Evolutionary conservation across 1,140 invertebrate species (phyloP).

Genomic region (Tetraneura akinire): DNA sequence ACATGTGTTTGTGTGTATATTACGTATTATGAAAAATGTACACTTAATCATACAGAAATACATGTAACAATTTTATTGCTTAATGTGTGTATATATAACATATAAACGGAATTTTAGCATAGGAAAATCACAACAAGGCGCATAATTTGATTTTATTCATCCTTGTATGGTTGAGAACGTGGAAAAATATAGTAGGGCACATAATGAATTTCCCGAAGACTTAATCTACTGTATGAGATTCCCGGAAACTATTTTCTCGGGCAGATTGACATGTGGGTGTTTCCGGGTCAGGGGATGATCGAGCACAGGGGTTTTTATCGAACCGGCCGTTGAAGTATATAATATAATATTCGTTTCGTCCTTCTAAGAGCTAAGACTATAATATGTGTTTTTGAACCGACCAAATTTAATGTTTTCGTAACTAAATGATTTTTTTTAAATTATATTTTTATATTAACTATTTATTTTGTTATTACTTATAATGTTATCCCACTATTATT

Average conservation of each 20-base stretch:
- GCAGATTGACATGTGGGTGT: neutral
- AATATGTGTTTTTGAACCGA: neutral
- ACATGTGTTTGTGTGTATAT: no score
- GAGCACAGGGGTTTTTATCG: slow-evolving; percentile 13
- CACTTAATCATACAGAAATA: no score
- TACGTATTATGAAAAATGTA: neutral
- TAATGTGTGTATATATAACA: neutral
- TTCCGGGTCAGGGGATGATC: neutral
- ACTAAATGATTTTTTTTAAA: no score
- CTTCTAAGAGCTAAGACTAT: neutral
- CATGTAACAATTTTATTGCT: neutral
- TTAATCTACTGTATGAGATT: neutral
- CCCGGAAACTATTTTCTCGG: neutral
- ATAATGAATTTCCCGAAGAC: slow-evolving; percentile 8
- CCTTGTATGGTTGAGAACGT: neutral
- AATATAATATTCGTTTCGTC: neutral
- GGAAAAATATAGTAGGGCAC: neutral
- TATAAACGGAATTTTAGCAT: neutral
- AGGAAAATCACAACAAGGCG: neutral
- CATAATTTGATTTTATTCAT: neutral
- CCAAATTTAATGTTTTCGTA: neutral
- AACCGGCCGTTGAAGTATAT: neutral
- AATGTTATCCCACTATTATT: no score
- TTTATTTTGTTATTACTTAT: no score
- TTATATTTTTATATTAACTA: no score